These are phyloP conservation scores for Lobophora halterata DNA, from an alignment of 2,888 invertebrate species.

Conservation along the genomic window DNA sequence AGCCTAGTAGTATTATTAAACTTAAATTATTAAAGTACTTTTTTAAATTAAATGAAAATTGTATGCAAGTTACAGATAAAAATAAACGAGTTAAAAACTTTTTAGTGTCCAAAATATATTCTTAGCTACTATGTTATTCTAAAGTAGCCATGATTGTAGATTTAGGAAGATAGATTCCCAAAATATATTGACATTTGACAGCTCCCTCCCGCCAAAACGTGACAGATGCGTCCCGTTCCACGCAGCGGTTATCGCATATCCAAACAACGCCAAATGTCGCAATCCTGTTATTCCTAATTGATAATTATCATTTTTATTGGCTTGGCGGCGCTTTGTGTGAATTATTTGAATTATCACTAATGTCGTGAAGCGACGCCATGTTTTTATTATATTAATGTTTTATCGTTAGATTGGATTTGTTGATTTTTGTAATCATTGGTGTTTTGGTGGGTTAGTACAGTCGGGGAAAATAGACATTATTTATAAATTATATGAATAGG, in stretches of 20 bases:
- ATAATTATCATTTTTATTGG: conserved; percentile 76
- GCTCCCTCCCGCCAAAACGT: conserved; percentile 23
- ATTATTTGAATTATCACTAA: conserved; percentile 25
- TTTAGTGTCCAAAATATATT: too few species aligned
- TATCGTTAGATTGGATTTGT: conserved; percentile 2
- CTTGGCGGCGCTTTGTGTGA: conserved; percentile 42
- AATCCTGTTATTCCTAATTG: conserved; percentile 59
- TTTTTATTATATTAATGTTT: conserved; percentile 28
- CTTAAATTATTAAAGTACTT: too few species aligned
- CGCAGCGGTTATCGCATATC: conserved; percentile 50
- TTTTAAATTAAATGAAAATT: too few species aligned
- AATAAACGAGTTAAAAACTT: not conserved
- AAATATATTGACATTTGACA: conserved; percentile 3
- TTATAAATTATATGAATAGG: too few species aligned
- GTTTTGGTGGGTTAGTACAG: not conserved
- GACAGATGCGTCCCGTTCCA: conserved; percentile 34
- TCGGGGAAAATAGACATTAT: too few species aligned
- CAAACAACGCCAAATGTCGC: conserved; percentile 73
- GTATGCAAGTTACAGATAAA: too few species aligned
- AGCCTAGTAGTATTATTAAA: too few species aligned
- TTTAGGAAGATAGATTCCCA: too few species aligned
- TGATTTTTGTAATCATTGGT: not conserved
- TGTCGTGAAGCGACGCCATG: conserved; percentile 26
- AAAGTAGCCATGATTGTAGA: not conserved
- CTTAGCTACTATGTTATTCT: too few species aligned